phyloP scores from a whole-genome alignment of 2,113 vertebrate species.

The Trogon melanurus region DNA sequence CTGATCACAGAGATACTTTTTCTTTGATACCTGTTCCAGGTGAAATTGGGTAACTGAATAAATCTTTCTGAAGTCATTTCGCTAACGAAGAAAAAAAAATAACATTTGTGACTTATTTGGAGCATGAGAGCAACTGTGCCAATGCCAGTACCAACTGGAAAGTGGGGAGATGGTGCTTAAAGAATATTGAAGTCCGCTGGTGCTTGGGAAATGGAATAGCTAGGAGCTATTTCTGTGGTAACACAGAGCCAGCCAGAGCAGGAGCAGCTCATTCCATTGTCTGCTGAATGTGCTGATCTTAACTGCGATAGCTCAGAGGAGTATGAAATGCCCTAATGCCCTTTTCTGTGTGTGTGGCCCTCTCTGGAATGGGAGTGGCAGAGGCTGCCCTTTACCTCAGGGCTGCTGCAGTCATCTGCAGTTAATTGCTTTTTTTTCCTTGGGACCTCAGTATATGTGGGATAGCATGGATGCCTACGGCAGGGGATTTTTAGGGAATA shows the following conservation, averaged over 20 bases:
- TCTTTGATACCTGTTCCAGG: not conserved
- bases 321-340: conserved; percentile 15
- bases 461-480: not conserved
- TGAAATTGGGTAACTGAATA: not conserved
- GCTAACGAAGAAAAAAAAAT: not conserved
- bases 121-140: not conserved
- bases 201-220: conserved; percentile 20
- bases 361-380: not conserved
- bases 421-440: not conserved
- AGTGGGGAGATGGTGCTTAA: not conserved
- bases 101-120: not conserved
- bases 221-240: conserved; percentile 11
- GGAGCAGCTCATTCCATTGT: conserved; percentile 7
- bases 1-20: not conserved
- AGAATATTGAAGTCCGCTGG: conserved; percentile 20
- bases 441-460: not conserved
- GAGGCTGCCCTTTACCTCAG: conserved; percentile 8
- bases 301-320: not conserved
- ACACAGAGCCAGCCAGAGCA: not conserved
- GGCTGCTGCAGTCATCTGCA: not conserved
- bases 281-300: conserved; percentile 12
- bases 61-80: not conserved
- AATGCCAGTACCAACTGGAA: not conserved
- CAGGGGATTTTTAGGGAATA: not conserved
- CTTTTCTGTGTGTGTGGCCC: not conserved